Base-by-base conservation (phyloP, 1,140 invertebrate species). In the Uloborus diversus region DNA sequence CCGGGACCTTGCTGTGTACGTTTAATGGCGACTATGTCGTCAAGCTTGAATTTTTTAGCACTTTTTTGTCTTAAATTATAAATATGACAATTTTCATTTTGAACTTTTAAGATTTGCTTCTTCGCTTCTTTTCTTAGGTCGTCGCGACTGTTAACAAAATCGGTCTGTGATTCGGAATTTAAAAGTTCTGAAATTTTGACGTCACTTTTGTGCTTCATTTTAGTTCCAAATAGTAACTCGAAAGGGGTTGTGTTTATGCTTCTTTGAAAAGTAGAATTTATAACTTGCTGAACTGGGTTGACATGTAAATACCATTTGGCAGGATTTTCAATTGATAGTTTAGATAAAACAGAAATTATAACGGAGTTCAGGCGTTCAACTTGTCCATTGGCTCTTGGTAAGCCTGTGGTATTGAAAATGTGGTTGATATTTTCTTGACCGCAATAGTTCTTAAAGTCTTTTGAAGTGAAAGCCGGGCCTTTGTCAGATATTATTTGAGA, bases 321-420 rank as follows among this genome's bases (percentile, higher is more conserved):
- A 23, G 23, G 42, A 47, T 51, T 27, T n/a, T 75, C 53, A 0
- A 61, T 32, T 9, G 32, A 62, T 27, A 61, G 20, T 20, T 61
- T 75, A 0, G 57, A 11, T n/a, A 75, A 0, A 75, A 61, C 14
- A 1, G 53, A 30, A 61, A 59, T 59, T 0, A 75, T 75, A 35
- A 30, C 33, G 4, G 13, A 9, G 20, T 75, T 75, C 3, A 61
- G 32, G 1, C 37, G 2, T 35, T 75, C 70, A n/a, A 75, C 53
- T 51, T 75, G 70, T n/a, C 53, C 53, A 13, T 75, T 75, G 11
- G 70, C 70, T 33, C 70, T 61, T n/a, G 53, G 53, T n/a, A 49
- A 42, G 2, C 56, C 70, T 5, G 70, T 75, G 1, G 70, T 64
- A 13, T 32, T 37, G 2, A 47, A 14, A 61, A 2, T n/a, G 30